These are phyloP conservation scores for Synergus laeviventris DNA, from an alignment of 2,888 invertebrate species.

Conservation along the genomic window DNA sequence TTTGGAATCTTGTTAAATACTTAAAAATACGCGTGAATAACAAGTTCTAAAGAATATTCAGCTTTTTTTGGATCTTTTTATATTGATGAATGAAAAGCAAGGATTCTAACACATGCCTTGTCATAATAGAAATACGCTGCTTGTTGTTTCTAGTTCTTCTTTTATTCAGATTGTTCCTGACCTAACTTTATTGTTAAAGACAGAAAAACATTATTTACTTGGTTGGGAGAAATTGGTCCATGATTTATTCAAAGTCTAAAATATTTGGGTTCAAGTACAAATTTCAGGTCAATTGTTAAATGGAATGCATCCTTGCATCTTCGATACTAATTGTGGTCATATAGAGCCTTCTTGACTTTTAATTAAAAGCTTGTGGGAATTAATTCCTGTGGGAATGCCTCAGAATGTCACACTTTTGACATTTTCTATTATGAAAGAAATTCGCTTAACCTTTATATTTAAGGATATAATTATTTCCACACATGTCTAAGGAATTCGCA, in stretches of 20 bases:
- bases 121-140: neutral
- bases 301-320: neutral
- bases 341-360: neutral
- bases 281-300: neutral
- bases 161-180: neutral
- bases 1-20: no score
- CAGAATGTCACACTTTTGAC: conserved; percentile 22
- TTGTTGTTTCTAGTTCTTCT: neutral
- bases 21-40: no score
- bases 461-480: neutral
- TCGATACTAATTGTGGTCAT: neutral
- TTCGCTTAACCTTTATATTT: conserved; percentile 7
- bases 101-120: conserved; percentile 13
- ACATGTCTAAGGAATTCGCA: neutral
- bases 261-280: neutral
- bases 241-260: neutral
- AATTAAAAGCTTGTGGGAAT: conserved; percentile 16
- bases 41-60: no score
- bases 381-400: neutral
- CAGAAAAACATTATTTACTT: neutral
- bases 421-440: conserved; percentile 26
- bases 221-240: neutral
- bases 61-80: no score
- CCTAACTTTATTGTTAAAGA: conserved; percentile 3
- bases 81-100: neutral